Percentiles rank a stretch among this genome's conserved stretches.
Conservation (phyloP, 2,797 vertebrate species). For the Chelon labrosus region DNA sequence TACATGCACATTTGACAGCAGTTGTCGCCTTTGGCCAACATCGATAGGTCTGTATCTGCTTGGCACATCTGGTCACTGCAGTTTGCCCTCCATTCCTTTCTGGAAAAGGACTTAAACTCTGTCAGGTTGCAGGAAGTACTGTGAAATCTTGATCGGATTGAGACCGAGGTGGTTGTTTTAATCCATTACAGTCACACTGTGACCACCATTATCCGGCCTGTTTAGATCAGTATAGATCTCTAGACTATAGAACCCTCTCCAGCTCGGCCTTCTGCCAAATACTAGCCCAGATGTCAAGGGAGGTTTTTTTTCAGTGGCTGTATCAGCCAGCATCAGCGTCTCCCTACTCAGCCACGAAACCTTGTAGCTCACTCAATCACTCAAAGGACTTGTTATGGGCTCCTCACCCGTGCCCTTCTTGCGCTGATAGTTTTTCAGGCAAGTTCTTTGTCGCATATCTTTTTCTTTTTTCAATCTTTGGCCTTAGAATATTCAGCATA, state of each 20-base stretch:
- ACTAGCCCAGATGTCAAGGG: conserved; percentile 12
- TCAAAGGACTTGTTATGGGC: conserved; percentile 12
- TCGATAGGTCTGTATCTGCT: conserved; percentile 45
- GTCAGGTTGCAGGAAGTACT: conserved; percentile 19
- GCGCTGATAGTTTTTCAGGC: conserved; percentile 1
- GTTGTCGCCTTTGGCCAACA: conserved; percentile 21
- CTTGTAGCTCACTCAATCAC: conserved; percentile 16
- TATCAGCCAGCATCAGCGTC: conserved; percentile 21
- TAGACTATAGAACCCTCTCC: conserved; percentile 8
- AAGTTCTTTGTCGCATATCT: conserved; percentile 2
- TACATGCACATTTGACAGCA: conserved; percentile 34
- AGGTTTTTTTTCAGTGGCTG: conserved; percentile 20
- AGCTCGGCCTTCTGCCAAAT: conserved; percentile 11
- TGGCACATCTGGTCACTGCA: conserved; percentile 41
- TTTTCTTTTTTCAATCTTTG: neutral
- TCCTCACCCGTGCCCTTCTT: neutral
- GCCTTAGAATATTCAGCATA: neutral
- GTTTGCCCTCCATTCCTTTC: conserved; percentile 28
- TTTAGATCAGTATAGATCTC: neutral
- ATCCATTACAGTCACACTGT: conserved; percentile 19
- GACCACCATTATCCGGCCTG: conserved; percentile 24
- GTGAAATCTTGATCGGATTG: conserved; percentile 28
- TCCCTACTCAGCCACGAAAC: conserved; percentile 23
- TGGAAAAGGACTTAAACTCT: conserved; percentile 22
- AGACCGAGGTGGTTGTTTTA: conserved; percentile 31